These are phyloP conservation scores for Leiothrix lutea DNA, from an alignment of 2,113 vertebrate genomes.

Conservation along the genomic window DNA sequence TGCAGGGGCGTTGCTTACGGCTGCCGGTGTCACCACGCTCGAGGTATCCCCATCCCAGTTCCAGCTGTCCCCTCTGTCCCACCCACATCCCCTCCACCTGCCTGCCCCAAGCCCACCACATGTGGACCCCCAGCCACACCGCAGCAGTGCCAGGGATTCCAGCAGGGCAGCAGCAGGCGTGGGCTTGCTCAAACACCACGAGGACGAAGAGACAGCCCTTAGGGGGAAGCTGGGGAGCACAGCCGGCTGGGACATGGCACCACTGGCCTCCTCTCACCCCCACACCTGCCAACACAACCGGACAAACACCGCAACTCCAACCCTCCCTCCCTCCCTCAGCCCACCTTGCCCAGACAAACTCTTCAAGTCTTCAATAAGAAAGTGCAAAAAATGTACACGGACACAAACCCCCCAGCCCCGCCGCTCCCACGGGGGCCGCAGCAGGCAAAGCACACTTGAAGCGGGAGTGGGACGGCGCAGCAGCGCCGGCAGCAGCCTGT, in stretches of 20 bases:
- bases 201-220: neutral
- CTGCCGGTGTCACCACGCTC: neutral
- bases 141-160: neutral
- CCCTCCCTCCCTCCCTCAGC: constrained; percentile 19
- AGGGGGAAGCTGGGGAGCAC: neutral
- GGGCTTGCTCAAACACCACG: neutral
- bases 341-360: constrained; percentile 56
- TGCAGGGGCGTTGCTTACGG: neutral
- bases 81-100: neutral
- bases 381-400: constrained; percentile 77
- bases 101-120: neutral
- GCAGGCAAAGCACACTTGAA: constrained; percentile 35
- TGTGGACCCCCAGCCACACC: neutral
- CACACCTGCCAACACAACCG: neutral
- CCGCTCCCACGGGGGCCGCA: neutral
- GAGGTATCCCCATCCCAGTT: neutral
- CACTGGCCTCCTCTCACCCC: neutral
- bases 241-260: neutral
- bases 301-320: neutral
- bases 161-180: neutral
- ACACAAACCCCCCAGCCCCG: constrained; percentile 44
- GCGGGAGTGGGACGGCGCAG: neutral
- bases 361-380: constrained; percentile 75
- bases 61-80: neutral
- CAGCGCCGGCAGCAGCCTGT: constrained; percentile 11